Evolutionary conservation across 2,888 invertebrate species (phyloP).

Genomic region (Noctua janthina): DNA sequence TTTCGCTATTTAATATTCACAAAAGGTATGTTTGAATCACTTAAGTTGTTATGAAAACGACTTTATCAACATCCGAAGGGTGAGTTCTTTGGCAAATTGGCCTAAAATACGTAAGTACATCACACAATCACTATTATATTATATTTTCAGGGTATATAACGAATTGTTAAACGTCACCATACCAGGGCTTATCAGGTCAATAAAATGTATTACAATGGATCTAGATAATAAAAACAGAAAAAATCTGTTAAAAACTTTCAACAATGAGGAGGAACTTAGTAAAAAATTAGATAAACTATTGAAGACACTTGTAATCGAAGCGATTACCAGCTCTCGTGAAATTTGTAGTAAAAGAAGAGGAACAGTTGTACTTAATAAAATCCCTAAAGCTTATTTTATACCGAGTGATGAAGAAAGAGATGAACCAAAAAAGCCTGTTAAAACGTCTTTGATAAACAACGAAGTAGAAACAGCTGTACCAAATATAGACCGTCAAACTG

Average conservation of each 20-base stretch:
- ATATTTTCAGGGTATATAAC: background rate
- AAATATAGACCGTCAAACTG: background rate
- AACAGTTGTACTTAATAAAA: background rate
- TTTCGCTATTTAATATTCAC: background rate
- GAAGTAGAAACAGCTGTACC: background rate
- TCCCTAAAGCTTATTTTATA: background rate
- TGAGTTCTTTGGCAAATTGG: background rate
- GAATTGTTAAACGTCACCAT: background rate
- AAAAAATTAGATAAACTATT: background rate
- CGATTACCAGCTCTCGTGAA: background rate
- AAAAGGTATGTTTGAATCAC: background rate
- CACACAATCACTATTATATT: background rate
- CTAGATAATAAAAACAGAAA: background rate
- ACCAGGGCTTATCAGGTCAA: background rate
- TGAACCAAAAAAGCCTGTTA: background rate
- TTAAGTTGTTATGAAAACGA: background rate
- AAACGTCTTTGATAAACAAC: background rate
- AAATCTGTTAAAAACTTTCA: background rate
- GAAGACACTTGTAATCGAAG: background rate
- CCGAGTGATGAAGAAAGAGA: background rate
- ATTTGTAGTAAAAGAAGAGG: background rate
- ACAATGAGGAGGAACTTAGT: background rate
- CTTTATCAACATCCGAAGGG: background rate
- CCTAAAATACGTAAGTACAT: background rate
- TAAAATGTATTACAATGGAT: background rate